phyloP scores from a whole-genome alignment of 2,797 vertebrate species.

The Tamandua tetradactyla region DNA sequence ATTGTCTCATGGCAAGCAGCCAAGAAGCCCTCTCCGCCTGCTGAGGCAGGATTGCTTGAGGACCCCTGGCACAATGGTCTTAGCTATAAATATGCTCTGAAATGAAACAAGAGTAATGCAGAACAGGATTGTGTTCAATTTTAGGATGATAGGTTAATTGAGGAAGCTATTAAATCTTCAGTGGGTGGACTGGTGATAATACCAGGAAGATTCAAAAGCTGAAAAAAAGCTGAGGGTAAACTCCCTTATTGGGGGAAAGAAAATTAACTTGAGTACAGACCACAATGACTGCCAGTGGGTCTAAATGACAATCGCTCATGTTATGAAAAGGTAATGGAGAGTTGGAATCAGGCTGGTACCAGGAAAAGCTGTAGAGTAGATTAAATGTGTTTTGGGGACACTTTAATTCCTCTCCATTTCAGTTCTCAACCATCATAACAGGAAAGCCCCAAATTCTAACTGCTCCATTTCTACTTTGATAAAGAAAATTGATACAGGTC shows the following conservation, averaged over 20 bases:
- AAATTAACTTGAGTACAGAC: neutral
- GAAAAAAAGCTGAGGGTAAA: neutral
- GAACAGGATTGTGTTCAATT: neutral
- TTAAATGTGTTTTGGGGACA: neutral
- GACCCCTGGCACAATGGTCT: neutral
- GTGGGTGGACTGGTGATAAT: neutral
- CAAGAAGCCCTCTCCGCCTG: neutral
- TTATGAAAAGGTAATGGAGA: neutral
- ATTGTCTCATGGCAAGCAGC: neutral
- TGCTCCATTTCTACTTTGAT: neutral
- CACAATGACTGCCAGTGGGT: neutral
- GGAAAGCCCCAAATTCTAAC: neutral
- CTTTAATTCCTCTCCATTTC: neutral
- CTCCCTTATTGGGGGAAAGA: neutral
- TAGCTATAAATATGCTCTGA: slow-evolving; percentile 19
- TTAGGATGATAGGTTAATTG: neutral
- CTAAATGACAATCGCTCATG: neutral
- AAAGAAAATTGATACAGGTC: neutral
- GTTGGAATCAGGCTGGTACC: neutral
- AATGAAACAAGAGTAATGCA: neutral
- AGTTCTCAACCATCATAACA: neutral
- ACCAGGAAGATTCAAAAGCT: neutral
- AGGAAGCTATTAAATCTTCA: slow-evolving; percentile 18
- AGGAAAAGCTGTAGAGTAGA: neutral
- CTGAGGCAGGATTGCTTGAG: neutral